These are phyloP conservation scores for Iselma pallidipennis DNA, from an alignment of 2,888 invertebrate species.

Conservation along the genomic window DNA sequence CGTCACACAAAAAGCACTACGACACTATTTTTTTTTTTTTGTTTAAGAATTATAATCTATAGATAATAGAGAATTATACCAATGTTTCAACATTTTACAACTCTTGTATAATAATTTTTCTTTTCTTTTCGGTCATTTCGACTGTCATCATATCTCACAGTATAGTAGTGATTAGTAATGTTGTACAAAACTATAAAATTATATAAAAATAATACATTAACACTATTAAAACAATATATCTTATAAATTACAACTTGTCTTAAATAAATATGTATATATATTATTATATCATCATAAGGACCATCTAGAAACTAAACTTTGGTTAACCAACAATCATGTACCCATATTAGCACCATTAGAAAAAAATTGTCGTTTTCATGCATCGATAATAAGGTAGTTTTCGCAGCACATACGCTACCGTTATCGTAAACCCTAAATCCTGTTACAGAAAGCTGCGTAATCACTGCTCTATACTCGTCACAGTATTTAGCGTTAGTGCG, in stretches of 20 bases:
- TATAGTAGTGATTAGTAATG: constrained; percentile 44
- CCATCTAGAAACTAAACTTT: constrained; percentile 48
- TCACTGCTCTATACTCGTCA: no score
- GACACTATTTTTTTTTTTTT: constrained; percentile 46
- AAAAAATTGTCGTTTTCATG: no score
- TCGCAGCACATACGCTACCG: no score
- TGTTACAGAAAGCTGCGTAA: no score
- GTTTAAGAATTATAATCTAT: constrained; percentile 14
- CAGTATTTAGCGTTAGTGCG: no score
- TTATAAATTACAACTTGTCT: constrained; percentile 44
- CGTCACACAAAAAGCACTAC: constrained; percentile 60
- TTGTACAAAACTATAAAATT: constrained; percentile 52
- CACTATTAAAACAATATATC: constrained; percentile 40
- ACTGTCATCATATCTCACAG: constrained; percentile 29
- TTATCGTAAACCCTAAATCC: no score
- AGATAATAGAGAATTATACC: constrained; percentile 50
- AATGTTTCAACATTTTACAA: constrained; percentile 46
- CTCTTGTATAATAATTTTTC: no score
- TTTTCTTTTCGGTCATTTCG: not conserved
- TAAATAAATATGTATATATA: constrained; percentile 48
- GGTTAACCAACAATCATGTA: constrained; percentile 50
- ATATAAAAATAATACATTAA: constrained; percentile 52
- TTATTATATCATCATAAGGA: constrained; percentile 35
- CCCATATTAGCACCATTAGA: constrained; percentile 38
- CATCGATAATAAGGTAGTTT: no score